These are phyloP conservation scores for Cybosia mesomella DNA, from an alignment of 2,888 invertebrate genomes.

Conservation along the genomic window DNA sequence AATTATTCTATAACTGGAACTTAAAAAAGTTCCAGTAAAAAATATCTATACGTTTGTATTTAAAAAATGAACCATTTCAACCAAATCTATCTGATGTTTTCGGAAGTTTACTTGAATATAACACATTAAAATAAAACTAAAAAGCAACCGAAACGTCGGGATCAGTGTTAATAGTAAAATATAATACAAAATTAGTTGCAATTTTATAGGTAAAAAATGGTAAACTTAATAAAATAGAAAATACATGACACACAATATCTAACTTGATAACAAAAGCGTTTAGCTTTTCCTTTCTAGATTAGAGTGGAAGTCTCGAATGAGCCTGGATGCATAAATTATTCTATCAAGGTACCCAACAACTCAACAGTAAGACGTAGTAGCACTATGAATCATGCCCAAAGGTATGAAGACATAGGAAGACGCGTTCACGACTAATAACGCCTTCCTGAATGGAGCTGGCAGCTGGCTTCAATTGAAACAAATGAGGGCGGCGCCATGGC, in stretches of 20 bases:
- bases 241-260: not conserved
- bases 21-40: not conserved
- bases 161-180: not conserved
- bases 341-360: slow-evolving; percentile 17
- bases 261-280: not conserved
- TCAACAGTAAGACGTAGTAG: slow-evolving; percentile 17
- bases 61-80: not conserved
- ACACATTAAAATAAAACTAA: not conserved
- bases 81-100: not conserved
- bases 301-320: slow-evolving; percentile 21
- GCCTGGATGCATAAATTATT: slow-evolving; percentile 20
- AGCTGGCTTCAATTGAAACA: slow-evolving; percentile 79
- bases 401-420: slow-evolving; percentile 28
- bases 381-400: slow-evolving; percentile 22
- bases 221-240: not conserved
- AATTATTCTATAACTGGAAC: not conserved
- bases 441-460: slow-evolving; percentile 59
- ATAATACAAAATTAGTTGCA: not conserved
- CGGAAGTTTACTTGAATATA: not conserved
- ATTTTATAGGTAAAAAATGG: not conserved
- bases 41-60: too few species aligned
- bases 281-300: slow-evolving; percentile 18
- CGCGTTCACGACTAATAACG: slow-evolving; percentile 51
- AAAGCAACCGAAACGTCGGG: not conserved
- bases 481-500: slow-evolving; percentile 78